Evolutionary conservation across 2,797 vertebrate species (phyloP), one percentile per base, ranked within the genome.

Genomic region (Calcarius lapponicus): DNA sequence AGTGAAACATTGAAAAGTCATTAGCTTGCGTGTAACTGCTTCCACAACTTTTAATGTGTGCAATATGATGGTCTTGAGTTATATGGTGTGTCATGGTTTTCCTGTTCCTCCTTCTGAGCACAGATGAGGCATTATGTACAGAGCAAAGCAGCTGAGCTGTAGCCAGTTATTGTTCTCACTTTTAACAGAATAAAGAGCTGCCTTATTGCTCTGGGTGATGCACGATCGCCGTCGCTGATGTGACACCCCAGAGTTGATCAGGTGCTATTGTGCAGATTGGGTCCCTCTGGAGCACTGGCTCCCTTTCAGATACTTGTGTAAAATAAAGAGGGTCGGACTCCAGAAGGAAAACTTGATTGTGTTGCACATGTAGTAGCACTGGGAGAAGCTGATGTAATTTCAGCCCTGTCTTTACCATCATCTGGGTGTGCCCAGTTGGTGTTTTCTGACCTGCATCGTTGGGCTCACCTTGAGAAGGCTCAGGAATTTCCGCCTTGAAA

Each of bases 1-100:
- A 96, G 91, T 76, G 83, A 90, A 97, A 96, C 90, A 86, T 61
- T 90, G 83, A 85, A 1, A 95, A 96, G 88, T 95, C 94, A 71
- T 96, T 95, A 93, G 85, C 88, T 92, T 69, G 64, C 53, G 74
- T 92, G 78, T 96, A 96, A 96, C 94, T 86, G 66, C 67, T 94
- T 86, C 66, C 45, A 22, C 89, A 86, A 92, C 88, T 93, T 94
- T 62, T 88, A 92, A 84, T 95, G 72, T 79, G 67, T 88, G 86
- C 79, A 53, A 0, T 94, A 42, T 87, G 81, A 93, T 83, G 66
- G 70, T 92, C 73, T 72, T 91, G 95, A 94, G 84, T 95, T 93
- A 88, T 66, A 31, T 28, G 45, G 51, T 53, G 70, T 47, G n/a
- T 95, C 90, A 15, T 74, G 75, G 91, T 80, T 85, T 96, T 90